These are phyloP conservation scores for Uropsilus gracilis DNA, from an alignment of 2,113 vertebrate species.

Conservation along the genomic window DNA sequence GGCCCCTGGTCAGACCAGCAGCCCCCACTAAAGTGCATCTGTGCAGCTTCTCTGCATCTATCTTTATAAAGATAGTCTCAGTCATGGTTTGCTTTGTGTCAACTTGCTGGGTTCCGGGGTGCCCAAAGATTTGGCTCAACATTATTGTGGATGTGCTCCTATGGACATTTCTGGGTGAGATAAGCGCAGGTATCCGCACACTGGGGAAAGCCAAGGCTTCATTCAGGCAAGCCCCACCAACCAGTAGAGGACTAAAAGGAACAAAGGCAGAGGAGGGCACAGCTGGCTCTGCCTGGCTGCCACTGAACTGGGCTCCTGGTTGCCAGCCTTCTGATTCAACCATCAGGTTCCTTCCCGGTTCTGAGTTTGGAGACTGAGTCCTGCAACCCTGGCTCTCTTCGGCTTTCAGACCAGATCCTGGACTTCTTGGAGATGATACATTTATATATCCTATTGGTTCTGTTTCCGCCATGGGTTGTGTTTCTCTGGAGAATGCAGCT, in stretches of 20 bases:
- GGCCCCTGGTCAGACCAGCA: accelerated
- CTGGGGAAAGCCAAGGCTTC: background rate
- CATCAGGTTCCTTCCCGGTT: background rate
- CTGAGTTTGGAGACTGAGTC: too few relatives aligned
- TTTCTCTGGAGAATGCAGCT: background rate
- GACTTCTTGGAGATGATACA: background rate
- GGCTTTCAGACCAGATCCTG: background rate
- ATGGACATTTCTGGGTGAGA: background rate
- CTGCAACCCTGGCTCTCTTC: background rate
- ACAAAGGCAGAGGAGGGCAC: background rate
- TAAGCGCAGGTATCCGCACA: background rate
- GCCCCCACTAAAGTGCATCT: background rate
- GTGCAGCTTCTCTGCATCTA: background rate
- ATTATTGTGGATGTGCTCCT: background rate
- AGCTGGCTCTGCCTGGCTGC: background rate
- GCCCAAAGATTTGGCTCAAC: background rate
- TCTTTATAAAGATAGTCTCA: background rate
- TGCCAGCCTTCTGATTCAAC: background rate
- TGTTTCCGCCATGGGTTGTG: background rate
- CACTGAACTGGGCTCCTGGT: background rate
- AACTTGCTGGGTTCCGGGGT: background rate
- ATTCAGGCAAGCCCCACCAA: background rate
- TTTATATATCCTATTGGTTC: background rate
- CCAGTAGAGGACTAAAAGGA: background rate
- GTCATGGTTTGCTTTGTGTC: background rate